A percentile compares a stretch with the other conserved stretches of the same genome.
phyloP scores from a whole-genome alignment of 1,140 invertebrate species.

The Papilio polyxenes region DNA sequence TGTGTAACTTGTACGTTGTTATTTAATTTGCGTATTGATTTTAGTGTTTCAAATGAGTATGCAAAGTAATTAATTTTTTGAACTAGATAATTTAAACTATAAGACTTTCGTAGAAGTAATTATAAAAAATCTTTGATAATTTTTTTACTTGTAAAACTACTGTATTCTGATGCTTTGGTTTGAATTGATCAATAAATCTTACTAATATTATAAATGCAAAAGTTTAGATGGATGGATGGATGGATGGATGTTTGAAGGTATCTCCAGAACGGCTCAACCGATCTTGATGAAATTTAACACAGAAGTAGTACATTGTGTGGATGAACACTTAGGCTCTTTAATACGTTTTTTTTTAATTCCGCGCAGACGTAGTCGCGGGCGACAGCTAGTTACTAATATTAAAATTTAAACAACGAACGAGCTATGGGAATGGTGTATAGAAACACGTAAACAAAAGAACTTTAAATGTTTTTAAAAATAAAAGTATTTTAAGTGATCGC shows the following conservation, averaged over 20 bases:
- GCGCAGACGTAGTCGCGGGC: not conserved
- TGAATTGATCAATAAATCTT: no score
- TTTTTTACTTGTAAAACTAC: not conserved
- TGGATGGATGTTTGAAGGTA: no score
- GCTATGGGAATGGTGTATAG: constrained; percentile 26
- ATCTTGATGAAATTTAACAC: no score
- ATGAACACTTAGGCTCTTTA: no score
- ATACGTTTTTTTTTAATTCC: no score
- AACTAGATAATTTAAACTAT: not conserved
- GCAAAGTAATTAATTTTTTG: not conserved
- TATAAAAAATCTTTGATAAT: no score
- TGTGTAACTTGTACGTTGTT: not conserved
- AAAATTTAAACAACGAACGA: constrained; percentile 1
- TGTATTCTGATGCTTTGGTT: not conserved
- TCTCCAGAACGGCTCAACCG: no score
- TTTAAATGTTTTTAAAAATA: constrained; percentile 42
- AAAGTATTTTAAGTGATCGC: constrained; percentile 51
- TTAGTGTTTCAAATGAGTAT: not conserved
- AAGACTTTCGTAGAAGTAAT: not conserved
- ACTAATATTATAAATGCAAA: no score
- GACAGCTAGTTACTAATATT: constrained; percentile 18
- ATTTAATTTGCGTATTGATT: constrained; percentile 1
- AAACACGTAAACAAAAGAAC: constrained; percentile 17
- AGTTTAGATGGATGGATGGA: no score
- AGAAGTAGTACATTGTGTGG: no score